phyloP scores from a whole-genome alignment of 2,797 vertebrate species.

The Spinus olivaceus region DNA sequence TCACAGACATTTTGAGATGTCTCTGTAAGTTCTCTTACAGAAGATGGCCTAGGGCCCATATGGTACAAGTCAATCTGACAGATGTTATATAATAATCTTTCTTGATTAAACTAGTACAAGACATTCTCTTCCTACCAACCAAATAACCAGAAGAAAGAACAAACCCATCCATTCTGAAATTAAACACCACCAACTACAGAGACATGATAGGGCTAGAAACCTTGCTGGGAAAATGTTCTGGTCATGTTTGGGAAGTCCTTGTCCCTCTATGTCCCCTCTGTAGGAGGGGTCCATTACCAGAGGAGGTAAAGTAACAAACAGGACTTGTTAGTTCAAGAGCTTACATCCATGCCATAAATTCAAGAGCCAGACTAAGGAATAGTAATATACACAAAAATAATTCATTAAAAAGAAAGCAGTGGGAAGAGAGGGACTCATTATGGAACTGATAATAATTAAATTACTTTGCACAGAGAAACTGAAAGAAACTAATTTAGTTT shows the following conservation, averaged over 20 bases:
- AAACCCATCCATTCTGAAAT: background rate
- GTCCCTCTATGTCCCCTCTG: background rate
- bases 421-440: background rate
- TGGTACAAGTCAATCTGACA: slow-evolving; percentile 63
- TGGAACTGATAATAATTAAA: background rate
- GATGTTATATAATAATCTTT: slow-evolving; percentile 65
- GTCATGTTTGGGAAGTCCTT: background rate
- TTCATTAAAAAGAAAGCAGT: background rate
- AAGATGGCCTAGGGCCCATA: slow-evolving; percentile 65
- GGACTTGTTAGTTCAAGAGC: background rate
- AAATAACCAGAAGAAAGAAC: background rate
- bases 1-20: slow-evolving; percentile 66
- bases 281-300: background rate
- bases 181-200: background rate
- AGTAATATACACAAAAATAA: background rate
- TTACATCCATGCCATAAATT: background rate
- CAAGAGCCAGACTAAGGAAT: background rate
- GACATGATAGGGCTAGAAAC: background rate
- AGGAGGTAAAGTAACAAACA: background rate
- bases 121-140: slow-evolving; percentile 34
- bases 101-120: slow-evolving; percentile 55
- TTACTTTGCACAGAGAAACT: background rate
- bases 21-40: slow-evolving; percentile 58
- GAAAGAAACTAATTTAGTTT: background rate
- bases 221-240: background rate